A percentile compares a stretch with the other conserved stretches of the same genome.
Evolutionary conservation across 2,888 invertebrate species (phyloP).

Genomic region (Orchesella flavescens): DNA sequence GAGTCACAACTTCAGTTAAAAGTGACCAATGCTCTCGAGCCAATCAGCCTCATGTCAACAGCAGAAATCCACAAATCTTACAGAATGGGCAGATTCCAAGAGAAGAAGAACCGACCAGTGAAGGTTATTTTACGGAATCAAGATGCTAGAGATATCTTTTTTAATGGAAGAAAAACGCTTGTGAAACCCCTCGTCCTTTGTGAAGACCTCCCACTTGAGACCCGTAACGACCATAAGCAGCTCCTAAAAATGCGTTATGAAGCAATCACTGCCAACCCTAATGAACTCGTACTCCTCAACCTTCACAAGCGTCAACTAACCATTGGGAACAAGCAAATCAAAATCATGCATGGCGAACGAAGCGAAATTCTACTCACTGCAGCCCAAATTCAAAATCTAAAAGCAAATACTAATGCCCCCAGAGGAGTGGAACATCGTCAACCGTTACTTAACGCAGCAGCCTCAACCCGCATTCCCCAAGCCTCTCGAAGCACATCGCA

Average conservation of each 20-base stretch:
- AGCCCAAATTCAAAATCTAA: too few relatives aligned
- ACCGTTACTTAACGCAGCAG: neutral
- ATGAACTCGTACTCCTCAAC: neutral
- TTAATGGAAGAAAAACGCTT: neutral
- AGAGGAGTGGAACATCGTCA: neutral
- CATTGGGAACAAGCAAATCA: neutral
- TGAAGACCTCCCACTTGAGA: neutral
- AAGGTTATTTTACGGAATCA: neutral
- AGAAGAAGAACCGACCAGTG: neutral
- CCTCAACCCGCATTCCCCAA: neutral
- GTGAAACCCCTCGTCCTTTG: neutral
- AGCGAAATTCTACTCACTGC: too few relatives aligned
- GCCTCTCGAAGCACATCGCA: neutral
- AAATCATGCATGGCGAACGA: neutral
- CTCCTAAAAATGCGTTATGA: neutral
- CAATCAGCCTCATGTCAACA: neutral
- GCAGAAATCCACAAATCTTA: too few relatives aligned
- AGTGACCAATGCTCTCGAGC: neutral
- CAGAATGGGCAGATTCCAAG: neutral
- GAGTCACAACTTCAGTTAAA: neutral
- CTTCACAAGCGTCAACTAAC: neutral
- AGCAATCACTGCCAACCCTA: neutral
- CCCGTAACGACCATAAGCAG: neutral
- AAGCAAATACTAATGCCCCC: neutral
- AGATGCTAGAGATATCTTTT: neutral